Percentiles rank a stretch among this genome's conserved stretches.
These are phyloP conservation scores for Bombyx mandarina DNA, from an alignment of 1,140 invertebrate species.

Conservation along the genomic window DNA sequence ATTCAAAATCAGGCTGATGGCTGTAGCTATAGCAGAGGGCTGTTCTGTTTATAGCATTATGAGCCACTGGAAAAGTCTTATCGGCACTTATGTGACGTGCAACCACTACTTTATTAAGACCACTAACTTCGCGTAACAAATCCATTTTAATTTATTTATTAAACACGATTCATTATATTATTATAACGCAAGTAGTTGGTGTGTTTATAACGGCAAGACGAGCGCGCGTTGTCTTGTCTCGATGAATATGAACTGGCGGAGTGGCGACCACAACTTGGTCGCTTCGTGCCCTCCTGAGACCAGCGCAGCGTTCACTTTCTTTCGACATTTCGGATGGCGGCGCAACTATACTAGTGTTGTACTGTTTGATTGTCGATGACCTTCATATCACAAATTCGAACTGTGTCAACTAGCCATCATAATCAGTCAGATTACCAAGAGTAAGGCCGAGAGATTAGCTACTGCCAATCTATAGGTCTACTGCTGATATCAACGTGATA, in stretches of 20 bases:
- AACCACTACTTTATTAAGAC: constrained; percentile 25
- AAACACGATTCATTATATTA: not conserved
- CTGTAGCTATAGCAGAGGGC: constrained; percentile 47
- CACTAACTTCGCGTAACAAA: constrained; percentile 39
- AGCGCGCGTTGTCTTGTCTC: constrained; percentile 15
- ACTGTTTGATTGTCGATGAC: constrained; percentile 3
- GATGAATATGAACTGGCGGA: constrained; percentile 21
- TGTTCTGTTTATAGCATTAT: constrained; percentile 47
- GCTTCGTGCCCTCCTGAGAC: not conserved
- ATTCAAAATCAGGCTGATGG: constrained; percentile 42
- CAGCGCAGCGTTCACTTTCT: constrained; percentile 55
- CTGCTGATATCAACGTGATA: too few species aligned
- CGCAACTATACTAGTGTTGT: constrained; percentile 44
- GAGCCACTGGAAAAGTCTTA: constrained; percentile 24
- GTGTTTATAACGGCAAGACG: not conserved
- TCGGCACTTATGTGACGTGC: constrained; percentile 46
- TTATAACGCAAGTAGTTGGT: not conserved
- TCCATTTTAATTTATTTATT: constrained; percentile 30
- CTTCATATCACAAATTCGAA: too few species aligned
- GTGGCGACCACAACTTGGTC: constrained; percentile 11
- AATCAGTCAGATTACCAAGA: too few species aligned
- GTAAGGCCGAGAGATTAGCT: too few species aligned
- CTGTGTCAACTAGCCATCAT: too few species aligned
- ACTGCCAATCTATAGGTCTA: too few species aligned
- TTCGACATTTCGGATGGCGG: constrained; percentile 51